Evolutionary conservation across 2,888 invertebrate genomes (phyloP), one percentile per base, ranked within the genome.

Genomic region (Cyrtodaria siliqua): DNA sequence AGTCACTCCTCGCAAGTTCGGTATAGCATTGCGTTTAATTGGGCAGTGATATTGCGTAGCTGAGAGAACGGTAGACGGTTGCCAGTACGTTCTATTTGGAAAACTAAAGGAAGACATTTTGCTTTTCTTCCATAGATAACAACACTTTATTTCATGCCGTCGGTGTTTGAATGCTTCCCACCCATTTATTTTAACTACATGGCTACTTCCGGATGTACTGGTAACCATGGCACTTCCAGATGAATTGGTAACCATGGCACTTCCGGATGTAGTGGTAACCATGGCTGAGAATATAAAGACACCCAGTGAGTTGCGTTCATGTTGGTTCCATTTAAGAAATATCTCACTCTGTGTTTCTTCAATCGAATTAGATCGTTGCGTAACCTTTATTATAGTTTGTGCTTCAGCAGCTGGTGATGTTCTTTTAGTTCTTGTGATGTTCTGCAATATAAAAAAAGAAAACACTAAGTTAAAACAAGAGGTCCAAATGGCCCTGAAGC

Each of bases 21-120:
- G 14, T 12, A 56, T 24, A 14, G 59, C 42, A 44, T 44, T 12
- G 2, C 68, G 55, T 44, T 47, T 69, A n/a, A 78, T 42, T 9
- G 69, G 69, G 56, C 77, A 78, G 14, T 55, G 38, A 61, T 60
- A 64, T 44, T 78, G 77, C 12, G 53, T 38, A 0, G 74, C 68
- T n/a, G 69, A 52, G 1, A 74, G 27, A 2, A 74, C 23, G 12
- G 18, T 62, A 14, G 29, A 42, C 4, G 12, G 23, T 16, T 63
- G 62, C 44, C 52, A 63, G 38, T 64, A 74, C 0, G 26, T 38
- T 42, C 53, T 50, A 6, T 27, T 26, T 0, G 63, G 63, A 6
- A 29, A 29, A 3, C 4, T 44, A 24, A 29, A 59, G 9, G 16
- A 38, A 16, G 69, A 53, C 16, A 24, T 59, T 59, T 26, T 64